Base-by-base conservation (phyloP, 2,888 invertebrate species). In the Minunthozetes semirufus region DNA sequence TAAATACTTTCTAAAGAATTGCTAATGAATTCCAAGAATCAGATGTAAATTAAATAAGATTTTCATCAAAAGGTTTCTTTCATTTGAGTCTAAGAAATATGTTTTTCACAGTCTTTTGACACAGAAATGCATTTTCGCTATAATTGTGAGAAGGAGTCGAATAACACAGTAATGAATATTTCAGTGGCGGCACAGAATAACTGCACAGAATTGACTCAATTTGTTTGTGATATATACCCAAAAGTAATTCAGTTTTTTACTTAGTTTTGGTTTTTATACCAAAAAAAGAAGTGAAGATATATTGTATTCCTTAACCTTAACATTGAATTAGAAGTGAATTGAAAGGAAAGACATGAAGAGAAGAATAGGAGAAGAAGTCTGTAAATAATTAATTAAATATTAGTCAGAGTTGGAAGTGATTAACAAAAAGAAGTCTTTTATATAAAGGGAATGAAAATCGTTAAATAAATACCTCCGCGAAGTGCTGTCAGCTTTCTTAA, bases 401-500 rank as follows among this genome's bases (percentile, higher is more conserved):
- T 50, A 50, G 50, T 50, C 5, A 19, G 11, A 19, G n/a, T 50
- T n/a, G n/a, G 50, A 13, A n/a, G 1, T 50, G 19, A 50, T n/a
- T 50, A 5, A 50, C 2, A 2, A 50, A 19, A 50, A 50, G 19
- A 5, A 50, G 19, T 50, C 19, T 19, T 50, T 50, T 19, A 1
- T 19, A 2, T 2, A n/a, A 19, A n/a, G 11, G 4, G 11, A 50
- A 9, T 6, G 50, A 19, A 19, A 8, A 33, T 53, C 53, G 13
- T 53, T 22, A 53, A 53, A 53, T 6, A 11, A 9, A 27, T 61
- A 63, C 63, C 63, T 78, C 78, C 78, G 76, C 78, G 75, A 59
- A 78, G 76, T n/a, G 75, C 75, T 19, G 78, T 78, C 53, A 78
- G 76, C 72, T 78, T 78, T 59, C 78, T 74, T 8, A 78, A 74